phyloP scores from a whole-genome alignment of 2,113 vertebrate species.

The Eulemur macaco region DNA sequence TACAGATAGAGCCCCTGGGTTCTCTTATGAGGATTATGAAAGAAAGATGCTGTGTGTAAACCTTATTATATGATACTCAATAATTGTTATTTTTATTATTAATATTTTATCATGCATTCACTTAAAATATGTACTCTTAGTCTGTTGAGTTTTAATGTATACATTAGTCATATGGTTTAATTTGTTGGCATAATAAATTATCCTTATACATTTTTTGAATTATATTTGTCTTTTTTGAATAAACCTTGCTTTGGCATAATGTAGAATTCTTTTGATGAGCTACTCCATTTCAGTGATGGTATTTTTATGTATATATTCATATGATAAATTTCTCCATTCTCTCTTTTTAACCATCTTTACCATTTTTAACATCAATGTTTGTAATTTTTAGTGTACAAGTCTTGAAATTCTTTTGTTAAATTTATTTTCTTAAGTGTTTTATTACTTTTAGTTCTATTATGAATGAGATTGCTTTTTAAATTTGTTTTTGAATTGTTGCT shows the following conservation, averaged over 20 bases:
- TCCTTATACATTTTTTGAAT: neutral
- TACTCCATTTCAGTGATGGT: neutral
- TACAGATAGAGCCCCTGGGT: neutral
- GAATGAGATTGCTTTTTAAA: neutral
- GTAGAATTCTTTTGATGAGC: neutral
- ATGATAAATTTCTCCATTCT: neutral
- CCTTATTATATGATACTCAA: neutral
- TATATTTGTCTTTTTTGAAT: neutral
- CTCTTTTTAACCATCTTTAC: neutral
- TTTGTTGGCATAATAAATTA: neutral
- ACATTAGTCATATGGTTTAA: neutral
- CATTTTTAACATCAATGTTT: neutral
- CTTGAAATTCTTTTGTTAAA: neutral
- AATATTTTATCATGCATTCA: neutral
- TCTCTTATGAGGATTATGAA: neutral
- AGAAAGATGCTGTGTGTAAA: neutral
- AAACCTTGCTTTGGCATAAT: neutral
- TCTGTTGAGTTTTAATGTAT: slow-evolving; percentile 3
- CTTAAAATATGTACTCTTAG: neutral
- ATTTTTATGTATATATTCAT: neutral
- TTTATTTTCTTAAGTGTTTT: neutral
- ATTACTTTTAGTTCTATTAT: neutral
- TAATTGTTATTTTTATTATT: neutral
- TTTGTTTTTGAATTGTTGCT: neutral
- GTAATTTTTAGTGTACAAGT: neutral